Evolutionary conservation across 2,888 invertebrate genomes (phyloP).

Genomic region (Pristionchus arcanus): DNA sequence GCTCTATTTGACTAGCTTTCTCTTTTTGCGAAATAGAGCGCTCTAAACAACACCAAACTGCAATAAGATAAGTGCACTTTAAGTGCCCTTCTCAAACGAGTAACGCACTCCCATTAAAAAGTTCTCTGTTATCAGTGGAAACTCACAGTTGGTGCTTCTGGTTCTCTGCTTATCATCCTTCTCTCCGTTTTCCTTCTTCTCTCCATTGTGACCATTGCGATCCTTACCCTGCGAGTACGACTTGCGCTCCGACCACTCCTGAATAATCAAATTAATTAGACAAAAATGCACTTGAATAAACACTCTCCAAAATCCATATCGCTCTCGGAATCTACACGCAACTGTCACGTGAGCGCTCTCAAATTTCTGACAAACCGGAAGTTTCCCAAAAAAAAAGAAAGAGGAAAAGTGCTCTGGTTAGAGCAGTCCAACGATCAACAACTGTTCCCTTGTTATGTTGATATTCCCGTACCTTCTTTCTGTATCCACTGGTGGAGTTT

Average conservation of each 20-base stretch:
- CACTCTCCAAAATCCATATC: not conserved
- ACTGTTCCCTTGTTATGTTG: too few relatives aligned
- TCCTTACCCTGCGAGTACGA: constrained; percentile 47
- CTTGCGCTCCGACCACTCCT: constrained; percentile 55
- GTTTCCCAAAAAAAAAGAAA: not conserved
- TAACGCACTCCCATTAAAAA: not conserved
- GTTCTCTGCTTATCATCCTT: constrained; percentile 61
- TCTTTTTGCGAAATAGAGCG: constrained; percentile 17
- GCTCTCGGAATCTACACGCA: not conserved
- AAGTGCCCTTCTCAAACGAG: not conserved
- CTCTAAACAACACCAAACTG: not conserved
- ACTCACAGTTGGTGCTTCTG: constrained; percentile 68
- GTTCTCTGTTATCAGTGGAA: not conserved
- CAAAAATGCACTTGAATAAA: not conserved
- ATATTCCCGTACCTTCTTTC: constrained; percentile 12
- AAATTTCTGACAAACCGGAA: not conserved
- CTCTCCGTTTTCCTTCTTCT: constrained; percentile 46
- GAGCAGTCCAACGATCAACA: not conserved
- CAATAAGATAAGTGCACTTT: constrained; percentile 20
- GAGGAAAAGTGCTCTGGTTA: not conserved
- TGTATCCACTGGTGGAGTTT: constrained; percentile 16
- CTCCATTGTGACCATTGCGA: constrained; percentile 39
- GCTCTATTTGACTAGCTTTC: not conserved
- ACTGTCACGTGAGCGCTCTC: not conserved
- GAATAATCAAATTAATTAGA: not conserved